Evolutionary conservation across 2,888 invertebrate species (phyloP), one percentile per base, ranked within the genome.

Genomic region (Serrognathus titanus): DNA sequence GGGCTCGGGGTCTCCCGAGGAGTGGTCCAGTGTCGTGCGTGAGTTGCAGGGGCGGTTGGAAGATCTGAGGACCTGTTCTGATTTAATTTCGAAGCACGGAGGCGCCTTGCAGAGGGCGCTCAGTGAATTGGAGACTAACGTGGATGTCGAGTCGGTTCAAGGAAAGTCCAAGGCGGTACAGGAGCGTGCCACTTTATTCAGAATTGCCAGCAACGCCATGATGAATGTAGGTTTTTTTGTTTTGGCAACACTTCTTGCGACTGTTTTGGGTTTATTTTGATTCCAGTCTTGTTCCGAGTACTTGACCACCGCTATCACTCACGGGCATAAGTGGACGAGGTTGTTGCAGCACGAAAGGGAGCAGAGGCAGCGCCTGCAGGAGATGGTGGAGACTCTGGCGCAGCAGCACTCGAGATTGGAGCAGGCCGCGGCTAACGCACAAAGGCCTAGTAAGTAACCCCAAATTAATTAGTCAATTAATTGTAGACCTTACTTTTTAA

Each of bases 361-460:
- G 65, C 96, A 97, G 78, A 87, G 96, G 70, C 84, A 90, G 75
- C 85, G 94, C 47, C 81, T 97, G 61, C 95, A 97, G 73, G 97
- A 97, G 72, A 94, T 99, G 81, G 94, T 99, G 11, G 98, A 99
- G 75, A 96, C 97, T 71, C 83, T 99, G 60, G 99, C 99, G 10
- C 86, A 94, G 65, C 99, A 99, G 75, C 98, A 97, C 77, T 95
- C 96, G 55, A 91, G 90, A 69, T 82, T 99, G 63, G 99, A 99
- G 79, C 91, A 94, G 77, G 95, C 94, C 2, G 94, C 94, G 37
- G 83, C 81, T 35, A 84, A 87, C 59, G 81, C 82, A 37, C 74
- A 77, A 57, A 69, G 77, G 64, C 78, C 80, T 61, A 79, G 81
- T 81, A 68, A 41, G 39, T 51, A 31, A 31, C 24, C 24, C 6